Evolutionary conservation across 2,797 vertebrate genomes (phyloP), one percentile per base, ranked within the genome.

Genomic region (Lepilemur septentrionalis): DNA sequence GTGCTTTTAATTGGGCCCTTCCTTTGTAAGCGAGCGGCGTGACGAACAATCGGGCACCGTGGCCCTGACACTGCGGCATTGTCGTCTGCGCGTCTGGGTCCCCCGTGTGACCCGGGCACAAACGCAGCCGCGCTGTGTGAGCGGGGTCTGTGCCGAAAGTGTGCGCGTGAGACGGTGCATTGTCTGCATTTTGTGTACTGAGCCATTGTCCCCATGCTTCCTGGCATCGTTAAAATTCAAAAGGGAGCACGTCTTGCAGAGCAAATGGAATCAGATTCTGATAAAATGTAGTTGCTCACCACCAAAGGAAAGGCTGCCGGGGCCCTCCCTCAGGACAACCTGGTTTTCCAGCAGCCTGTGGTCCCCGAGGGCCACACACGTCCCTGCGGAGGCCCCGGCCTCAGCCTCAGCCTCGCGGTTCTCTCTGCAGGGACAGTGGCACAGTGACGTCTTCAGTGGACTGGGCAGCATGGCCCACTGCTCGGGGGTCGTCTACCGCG

Each of bases 391-490:
- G 48, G 30, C 65, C 43, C 1, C 17, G 22, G 35, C 4, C 91
- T 70, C 52, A 96, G 63, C 38, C 38, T 38, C 38, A 38, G 43
- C 38, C 57, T 18, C 7, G 0, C 3, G 3, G 75, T 95, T 96
- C 93, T 98, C 80, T 97, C 98, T 87, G 5, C 98, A 98, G 98
- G 98, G 98, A 85, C 98, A 99, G 95, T 98, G 98, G 98, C 98
- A 98, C 50, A 97, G 96, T 80, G 98, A 98, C 12, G 57, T 98
- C 15, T 98, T 98, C 97, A 98, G 96, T 23, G 98, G 98, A 22
- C 95, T 52, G 96, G 98, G 98, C 63, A 91, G 94, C 55, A 43
- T 97, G 98, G 94, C 93, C 88, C 96, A 98, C 98, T 98, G 98
- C 98, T 98, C 98, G 0, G 98, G 98, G 92, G 97, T 98, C 93